These are phyloP conservation scores for Crossoptilon crossoptilon DNA, from an alignment of 2,797 vertebrate species.

Conservation along the genomic window DNA sequence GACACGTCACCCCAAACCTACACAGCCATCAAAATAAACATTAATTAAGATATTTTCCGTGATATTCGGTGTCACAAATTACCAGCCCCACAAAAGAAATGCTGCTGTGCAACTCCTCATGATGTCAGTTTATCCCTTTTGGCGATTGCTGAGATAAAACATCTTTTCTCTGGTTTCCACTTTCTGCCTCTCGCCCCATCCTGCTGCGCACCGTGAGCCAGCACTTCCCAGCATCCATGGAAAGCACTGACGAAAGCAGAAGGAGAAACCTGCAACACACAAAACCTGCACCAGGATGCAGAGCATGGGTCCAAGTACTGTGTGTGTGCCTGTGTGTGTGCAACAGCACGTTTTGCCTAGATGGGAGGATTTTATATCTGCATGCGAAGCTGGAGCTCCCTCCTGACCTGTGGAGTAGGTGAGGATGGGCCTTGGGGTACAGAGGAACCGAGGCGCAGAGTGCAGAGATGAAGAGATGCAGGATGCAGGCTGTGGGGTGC, in stretches of 20 bases:
- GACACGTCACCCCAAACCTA: slow-evolving; percentile 65
- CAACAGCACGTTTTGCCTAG: rapidly evolving
- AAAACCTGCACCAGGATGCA: rapidly evolving
- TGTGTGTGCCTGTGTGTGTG: too few species aligned
- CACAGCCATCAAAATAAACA: slow-evolving; percentile 72
- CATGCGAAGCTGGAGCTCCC: not conserved
- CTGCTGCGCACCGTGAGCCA: rapidly evolving
- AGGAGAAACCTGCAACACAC: not conserved
- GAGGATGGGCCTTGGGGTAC: not conserved
- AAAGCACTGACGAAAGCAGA: not conserved
- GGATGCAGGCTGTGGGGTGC: too few species aligned
- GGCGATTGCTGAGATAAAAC: slow-evolving; percentile 41
- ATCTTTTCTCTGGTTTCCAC: not conserved
- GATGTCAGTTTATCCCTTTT: slow-evolving; percentile 62
- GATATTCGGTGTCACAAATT: slow-evolving; percentile 65
- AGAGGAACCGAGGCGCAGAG: rapidly evolving
- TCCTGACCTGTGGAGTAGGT: rapidly evolving
- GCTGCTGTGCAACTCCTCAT: slow-evolving; percentile 51
- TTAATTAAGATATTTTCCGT: slow-evolving; percentile 66
- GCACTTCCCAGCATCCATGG: not conserved
- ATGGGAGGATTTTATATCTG: rapidly evolving
- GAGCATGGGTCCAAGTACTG: rapidly evolving
- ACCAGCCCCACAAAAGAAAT: slow-evolving; percentile 48
- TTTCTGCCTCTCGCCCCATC: not conserved
- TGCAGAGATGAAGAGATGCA: rapidly evolving